A percentile compares a stretch with the other conserved stretches of the same genome.
Conservation (phyloP, 2,888 invertebrate genomes). For the Spicauda simplicius region DNA sequence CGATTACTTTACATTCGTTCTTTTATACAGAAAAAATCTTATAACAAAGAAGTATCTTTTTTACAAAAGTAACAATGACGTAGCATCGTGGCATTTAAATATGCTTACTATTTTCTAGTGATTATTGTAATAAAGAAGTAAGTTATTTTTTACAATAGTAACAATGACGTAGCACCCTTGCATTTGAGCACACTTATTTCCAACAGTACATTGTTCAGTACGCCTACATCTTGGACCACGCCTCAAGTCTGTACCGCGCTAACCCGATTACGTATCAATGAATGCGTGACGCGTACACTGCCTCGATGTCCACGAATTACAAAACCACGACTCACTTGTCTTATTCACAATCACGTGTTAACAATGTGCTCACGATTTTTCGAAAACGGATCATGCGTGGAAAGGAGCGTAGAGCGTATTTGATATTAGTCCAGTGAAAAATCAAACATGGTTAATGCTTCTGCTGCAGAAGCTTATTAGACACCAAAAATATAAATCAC, state of each 20-base stretch:
- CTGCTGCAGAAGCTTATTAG: too few relatives aligned
- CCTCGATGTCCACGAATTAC: constrained; percentile 39
- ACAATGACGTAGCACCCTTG: too few relatives aligned
- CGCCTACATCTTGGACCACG: constrained; percentile 8
- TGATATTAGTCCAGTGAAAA: not conserved
- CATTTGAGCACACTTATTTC: not conserved
- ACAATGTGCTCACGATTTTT: constrained; percentile 15
- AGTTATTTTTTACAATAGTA: too few relatives aligned
- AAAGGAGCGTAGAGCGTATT: not conserved
- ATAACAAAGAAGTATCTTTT: too few relatives aligned
- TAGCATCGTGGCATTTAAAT: too few relatives aligned
- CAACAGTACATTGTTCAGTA: not conserved
- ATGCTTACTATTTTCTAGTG: too few relatives aligned
- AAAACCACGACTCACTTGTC: constrained; percentile 50
- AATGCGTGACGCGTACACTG: constrained; percentile 52
- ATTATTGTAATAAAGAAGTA: too few relatives aligned
- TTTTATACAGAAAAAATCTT: too few relatives aligned
- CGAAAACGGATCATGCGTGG: not conserved
- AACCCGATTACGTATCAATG: constrained; percentile 51
- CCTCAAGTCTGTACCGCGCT: constrained; percentile 47
- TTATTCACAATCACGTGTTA: constrained; percentile 28
- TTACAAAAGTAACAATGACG: too few relatives aligned
- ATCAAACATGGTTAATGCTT: too few relatives aligned
- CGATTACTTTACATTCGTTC: too few relatives aligned
- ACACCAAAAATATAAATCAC: too few relatives aligned